phyloP scores from a whole-genome alignment of 2,113 vertebrate genomes.

The Oryzias melastigma region DNA sequence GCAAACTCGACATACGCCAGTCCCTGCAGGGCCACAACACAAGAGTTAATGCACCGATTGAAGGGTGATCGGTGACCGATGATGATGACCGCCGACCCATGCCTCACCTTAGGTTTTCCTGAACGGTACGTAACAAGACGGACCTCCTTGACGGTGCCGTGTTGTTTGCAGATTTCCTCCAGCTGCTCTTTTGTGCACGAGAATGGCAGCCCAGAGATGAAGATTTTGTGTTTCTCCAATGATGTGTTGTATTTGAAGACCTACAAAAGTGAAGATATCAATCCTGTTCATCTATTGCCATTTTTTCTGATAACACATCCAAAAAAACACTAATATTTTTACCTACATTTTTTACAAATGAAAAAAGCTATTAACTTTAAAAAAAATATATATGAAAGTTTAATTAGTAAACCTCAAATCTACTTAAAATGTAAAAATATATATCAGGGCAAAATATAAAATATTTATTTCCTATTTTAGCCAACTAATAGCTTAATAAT shows the following conservation, averaged over 20 bases:
- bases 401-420: no score
- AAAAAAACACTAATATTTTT: not conserved
- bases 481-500: no score
- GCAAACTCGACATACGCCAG: slow-evolving; percentile 96
- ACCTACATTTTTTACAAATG: no score
- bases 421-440: no score
- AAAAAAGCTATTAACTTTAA: no score
- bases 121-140: slow-evolving; percentile 94
- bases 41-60: not conserved
- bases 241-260: slow-evolving; percentile 91
- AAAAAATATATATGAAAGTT: no score
- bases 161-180: slow-evolving; percentile 82
- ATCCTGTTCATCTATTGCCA: not conserved
- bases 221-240: slow-evolving; percentile 95
- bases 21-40: slow-evolving; percentile 76
- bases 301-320: not conserved
- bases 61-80: not conserved
- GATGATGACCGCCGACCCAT: not conserved
- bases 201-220: slow-evolving; percentile 92
- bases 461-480: no score
- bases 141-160: slow-evolving; percentile 87
- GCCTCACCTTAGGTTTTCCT: slow-evolving; percentile 91
- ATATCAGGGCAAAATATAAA: no score
- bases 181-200: slow-evolving; percentile 90
- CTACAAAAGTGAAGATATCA: slow-evolving; percentile 59